Base-by-base conservation (phyloP, 2,888 invertebrate genomes). In the Mythimna ferrago region DNA sequence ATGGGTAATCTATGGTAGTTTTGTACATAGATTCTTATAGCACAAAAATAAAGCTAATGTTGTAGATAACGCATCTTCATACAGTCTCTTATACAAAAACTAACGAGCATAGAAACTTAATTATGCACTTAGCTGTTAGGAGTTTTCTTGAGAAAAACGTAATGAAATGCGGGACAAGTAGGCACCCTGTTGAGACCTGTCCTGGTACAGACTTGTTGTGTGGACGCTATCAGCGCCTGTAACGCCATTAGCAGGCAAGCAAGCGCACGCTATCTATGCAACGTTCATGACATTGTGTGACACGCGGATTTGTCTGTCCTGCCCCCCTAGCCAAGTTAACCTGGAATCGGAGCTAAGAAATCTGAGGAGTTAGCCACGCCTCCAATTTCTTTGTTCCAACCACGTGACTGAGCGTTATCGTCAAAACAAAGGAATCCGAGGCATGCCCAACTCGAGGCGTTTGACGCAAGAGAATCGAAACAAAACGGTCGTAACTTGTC, bases 231-330 rank as follows among this genome's bases (percentile, higher is more conserved):
- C 86, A 70, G 32, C 44, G 60, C 58, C 60, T 61, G 78, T 76
- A 69, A 35, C 77, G 74, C 87, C 81, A 83, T 86, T 87, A 84
- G 80, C 38, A 62, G 81, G 82, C 81, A 85, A 68, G 58, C 64
- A 83, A 68, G 78, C 83, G 76, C 83, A 78, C 78, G 82, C 83
- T 68, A 87, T 82, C 69, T 70, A 62, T 71, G 65, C 58, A 63
- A 41, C 26, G 7, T 32, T 41, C n/a, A n/a, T 5, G 10, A 32
- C 21, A 58, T 21, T 10, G 44, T 21, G 1, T 38, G 62, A 26
- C 60, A 16, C 69, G 60, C 26, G 66, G 66, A 26, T 66, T 26
- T 64, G 66, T n/a, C 26, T 35, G 58, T 35, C 58, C 16, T 6
- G 16, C 32, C 32, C 32, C 32, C 32, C 26, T 26, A 26, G 26